Base-by-base conservation (phyloP, 2,113 vertebrate genomes). In the Thalassoma bifasciatum region DNA sequence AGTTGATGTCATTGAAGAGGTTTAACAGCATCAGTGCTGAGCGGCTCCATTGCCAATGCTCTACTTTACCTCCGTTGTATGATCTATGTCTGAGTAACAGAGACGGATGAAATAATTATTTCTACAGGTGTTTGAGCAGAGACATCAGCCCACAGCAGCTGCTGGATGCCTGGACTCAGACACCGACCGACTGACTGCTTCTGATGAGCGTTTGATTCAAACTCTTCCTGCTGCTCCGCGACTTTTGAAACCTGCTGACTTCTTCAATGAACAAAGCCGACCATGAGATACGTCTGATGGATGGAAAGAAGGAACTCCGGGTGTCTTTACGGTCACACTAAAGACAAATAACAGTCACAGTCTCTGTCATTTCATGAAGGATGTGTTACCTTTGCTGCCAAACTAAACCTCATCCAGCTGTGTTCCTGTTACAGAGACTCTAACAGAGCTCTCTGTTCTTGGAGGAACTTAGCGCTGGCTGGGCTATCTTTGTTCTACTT, bases 331-430 rank as follows among this genome's bases (percentile, higher is more conserved):
- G 10, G 38, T 2, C 22, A 11, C 4, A 52, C 5, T 24, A 24
- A n/a, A 8, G 30, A 37, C n/a, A 13, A 16, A 5, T 17, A 54
- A 63, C 10, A 19, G 8, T 2, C 52, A 10, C 53, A 40, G 52
- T 44, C 19, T 0, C 21, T 69, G 74, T 75, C 71, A 19, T 2
- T 3, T 49, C 10, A n/a, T 44, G 16, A 76, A 62, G 69, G 67
- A 80, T 67, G 51, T 34, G 47, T 36, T 13, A 2, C 0, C 1
- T 0, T 22, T 38, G 6, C 40, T 66, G 77, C 63, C 68, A 81
- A 65, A 44, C 38, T 8, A 51, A 60, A 73, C 42, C 72, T 26
- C 34, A 46, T 72, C 64, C 78, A 71, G 70, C 65, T 76, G 66
- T 62, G 26, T 40, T 75, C 46, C 38, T 14, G 13, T 30, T 10